Evolutionary conservation across 2,113 vertebrate genomes (phyloP).

Genomic region (Dicerorhinus sumatrensis): DNA sequence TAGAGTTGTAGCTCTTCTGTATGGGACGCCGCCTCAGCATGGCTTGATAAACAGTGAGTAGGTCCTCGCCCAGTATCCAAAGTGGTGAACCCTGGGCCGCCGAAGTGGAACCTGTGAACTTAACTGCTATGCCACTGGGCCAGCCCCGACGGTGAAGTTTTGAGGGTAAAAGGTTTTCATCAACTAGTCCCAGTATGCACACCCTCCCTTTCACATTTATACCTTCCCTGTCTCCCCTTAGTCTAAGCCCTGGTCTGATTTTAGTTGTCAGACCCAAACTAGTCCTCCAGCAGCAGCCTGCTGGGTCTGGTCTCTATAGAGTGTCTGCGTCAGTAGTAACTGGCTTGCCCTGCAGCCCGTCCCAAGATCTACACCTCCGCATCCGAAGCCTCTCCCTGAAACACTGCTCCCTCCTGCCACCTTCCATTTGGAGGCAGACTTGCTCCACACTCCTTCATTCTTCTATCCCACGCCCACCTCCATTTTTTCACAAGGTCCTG

Average conservation of each 20-base stretch:
- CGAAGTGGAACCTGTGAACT: too few relatives aligned
- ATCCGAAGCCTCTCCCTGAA: neutral
- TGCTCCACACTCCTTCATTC: neutral
- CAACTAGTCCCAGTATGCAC: neutral
- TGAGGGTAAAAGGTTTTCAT: neutral
- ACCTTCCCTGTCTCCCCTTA: neutral
- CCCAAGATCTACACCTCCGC: neutral
- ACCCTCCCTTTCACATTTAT: neutral
- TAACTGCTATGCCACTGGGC: too few relatives aligned
- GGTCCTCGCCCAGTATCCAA: too few relatives aligned
- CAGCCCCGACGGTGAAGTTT: neutral
- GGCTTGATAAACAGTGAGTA: too few relatives aligned
- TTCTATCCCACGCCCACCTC: neutral
- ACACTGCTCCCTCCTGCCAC: neutral
- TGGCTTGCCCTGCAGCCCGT: neutral
- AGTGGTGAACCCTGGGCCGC: too few relatives aligned
- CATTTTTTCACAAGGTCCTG: too few relatives aligned
- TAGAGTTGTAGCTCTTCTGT: too few relatives aligned
- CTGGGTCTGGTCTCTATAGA: too few relatives aligned
- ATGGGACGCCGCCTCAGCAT: too few relatives aligned
- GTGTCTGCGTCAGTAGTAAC: neutral
- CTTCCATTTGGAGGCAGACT: neutral
- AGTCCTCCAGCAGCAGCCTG: neutral
- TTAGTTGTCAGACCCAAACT: neutral
- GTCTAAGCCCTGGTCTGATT: neutral